A percentile compares a stretch with the other conserved stretches of the same genome.
Conservation (phyloP, 2,113 vertebrate species). For the Antechinus flavipes region DNA sequence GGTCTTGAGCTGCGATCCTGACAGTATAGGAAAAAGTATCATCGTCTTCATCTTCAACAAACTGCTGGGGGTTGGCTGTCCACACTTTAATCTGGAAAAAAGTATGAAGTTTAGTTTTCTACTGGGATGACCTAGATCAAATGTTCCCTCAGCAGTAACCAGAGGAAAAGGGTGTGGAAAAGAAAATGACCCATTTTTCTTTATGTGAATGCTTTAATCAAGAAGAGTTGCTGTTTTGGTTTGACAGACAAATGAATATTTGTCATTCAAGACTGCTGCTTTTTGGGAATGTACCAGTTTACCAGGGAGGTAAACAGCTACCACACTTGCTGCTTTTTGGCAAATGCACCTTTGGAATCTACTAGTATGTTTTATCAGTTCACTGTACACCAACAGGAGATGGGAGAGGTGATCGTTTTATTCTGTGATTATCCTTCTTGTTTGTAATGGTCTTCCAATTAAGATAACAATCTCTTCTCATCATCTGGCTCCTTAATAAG, state of each 20-base stretch:
- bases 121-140: neutral
- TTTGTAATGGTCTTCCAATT: neutral
- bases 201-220: neutral
- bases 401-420: neutral
- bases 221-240: neutral
- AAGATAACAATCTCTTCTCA: neutral
- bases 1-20: constrained; percentile 97
- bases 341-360: constrained; percentile 3
- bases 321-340: neutral
- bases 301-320: neutral
- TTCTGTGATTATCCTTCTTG: neutral
- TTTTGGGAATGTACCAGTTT: constrained; percentile 1
- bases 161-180: neutral
- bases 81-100: constrained; percentile 94
- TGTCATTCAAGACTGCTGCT: neutral
- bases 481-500: neutral
- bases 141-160: neutral
- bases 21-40: constrained; percentile 99
- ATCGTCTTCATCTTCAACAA: constrained; percentile 99
- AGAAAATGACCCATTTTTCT: neutral
- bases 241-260: neutral
- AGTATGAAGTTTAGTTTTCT: neutral
- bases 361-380: neutral
- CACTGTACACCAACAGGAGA: neutral
- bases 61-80: constrained; percentile 98